Base-by-base conservation (phyloP, 2,113 vertebrate species). In the Elgaria multicarinata region DNA sequence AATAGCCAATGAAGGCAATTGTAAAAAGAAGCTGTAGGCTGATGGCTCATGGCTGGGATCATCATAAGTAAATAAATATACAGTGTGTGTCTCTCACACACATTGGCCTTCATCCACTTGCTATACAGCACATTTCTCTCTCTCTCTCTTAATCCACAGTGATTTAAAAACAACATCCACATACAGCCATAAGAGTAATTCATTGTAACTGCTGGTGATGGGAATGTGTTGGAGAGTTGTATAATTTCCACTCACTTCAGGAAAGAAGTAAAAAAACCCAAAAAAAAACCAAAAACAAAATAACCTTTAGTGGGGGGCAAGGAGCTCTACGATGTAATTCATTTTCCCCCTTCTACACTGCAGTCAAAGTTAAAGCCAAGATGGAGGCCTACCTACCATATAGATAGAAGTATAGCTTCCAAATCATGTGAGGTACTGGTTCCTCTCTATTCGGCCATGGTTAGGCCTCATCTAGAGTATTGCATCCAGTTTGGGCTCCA, bases 61-160 rank as follows among this genome's bases (percentile, higher is more conserved):
- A 96, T 96, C 95, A 87, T 94, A 92, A 95, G 92, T 95, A 96
- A 95, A 95, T 95, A 96, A 96, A 95, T 95, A 96, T 89, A 89
- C 90, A 87, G 84, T 71, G 55, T 94, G 71, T 92, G 83, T 93
- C 89, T 94, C 91, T 86, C 91, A 90, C 86, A 94, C 86, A 94
- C 87, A 90, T 95, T 94, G 86, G 84, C 87, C 92, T 96, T 95
- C 95, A 93, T 92, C 89, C 76, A 66, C 94, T 94, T 42, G 46
- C 90, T 95, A 91, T 93, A 77, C 83, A 89, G 93, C 75, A 90
- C 83, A 94, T 96, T 95, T 95, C 92, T 95, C 92, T 93, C 94
- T 95, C 92, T 93, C 91, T 83, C 66, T 94, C 89, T 89, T 94
- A 95, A 95, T 95, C 95, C 94, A 94, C 55, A 53, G 92, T 91